Evolutionary conservation across 2,113 vertebrate genomes (phyloP).

Genomic region (Spilogale gracilis): DNA sequence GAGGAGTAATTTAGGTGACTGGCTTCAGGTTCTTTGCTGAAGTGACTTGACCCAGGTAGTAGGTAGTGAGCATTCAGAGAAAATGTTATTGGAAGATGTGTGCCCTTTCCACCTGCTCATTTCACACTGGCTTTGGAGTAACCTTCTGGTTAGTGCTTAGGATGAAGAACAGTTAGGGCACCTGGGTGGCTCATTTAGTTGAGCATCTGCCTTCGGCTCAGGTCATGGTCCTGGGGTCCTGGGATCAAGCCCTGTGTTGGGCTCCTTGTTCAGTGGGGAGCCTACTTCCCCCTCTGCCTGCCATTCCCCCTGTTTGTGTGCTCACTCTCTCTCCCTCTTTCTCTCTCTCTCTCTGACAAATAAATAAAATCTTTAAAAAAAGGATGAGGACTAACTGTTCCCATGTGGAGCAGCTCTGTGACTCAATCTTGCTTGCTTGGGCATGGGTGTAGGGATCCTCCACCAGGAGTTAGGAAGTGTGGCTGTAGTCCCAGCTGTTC

Average conservation of each 20-base stretch:
- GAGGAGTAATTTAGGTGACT: neutral
- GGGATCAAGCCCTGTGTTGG: neutral
- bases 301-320: neutral
- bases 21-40: neutral
- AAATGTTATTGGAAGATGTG: neutral
- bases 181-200: neutral
- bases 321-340: too few relatives aligned
- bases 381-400: neutral
- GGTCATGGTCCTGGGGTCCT: too few relatives aligned
- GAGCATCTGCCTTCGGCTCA: neutral
- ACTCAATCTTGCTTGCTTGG: neutral
- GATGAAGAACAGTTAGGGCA: fast-evolving
- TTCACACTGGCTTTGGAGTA: too few relatives aligned
- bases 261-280: neutral
- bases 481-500: neutral
- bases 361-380: too few relatives aligned
- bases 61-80: neutral
- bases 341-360: too few relatives aligned
- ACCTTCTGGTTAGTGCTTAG: neutral
- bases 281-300: neutral
- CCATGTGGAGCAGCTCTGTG: neutral
- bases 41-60: too few relatives aligned
- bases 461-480: neutral
- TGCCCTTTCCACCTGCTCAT: neutral
- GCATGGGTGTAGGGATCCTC: fast-evolving